phyloP scores from a whole-genome alignment of 92 coral and sea anemone species.

The Siderastrea radians region DNA sequence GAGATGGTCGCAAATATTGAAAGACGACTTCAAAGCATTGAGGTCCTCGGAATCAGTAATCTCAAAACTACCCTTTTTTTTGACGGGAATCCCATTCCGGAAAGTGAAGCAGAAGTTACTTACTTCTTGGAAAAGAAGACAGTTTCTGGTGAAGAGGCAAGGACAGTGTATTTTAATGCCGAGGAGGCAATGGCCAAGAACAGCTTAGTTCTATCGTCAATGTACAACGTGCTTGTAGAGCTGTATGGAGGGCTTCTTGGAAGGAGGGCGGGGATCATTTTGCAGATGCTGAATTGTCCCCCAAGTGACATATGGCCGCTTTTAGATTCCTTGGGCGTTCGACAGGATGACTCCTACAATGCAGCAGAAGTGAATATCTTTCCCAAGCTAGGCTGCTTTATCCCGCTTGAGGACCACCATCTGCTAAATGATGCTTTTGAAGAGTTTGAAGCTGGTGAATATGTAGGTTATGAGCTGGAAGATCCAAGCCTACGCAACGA shows the following conservation, averaged over 20 bases:
- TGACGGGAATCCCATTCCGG: constrained; percentile 37
- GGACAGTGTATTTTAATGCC: constrained; percentile 63
- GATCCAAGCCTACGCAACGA: constrained; percentile 77
- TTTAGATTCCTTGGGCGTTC: constrained; percentile 54
- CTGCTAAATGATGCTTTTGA: constrained; percentile 66
- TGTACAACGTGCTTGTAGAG: background rate
- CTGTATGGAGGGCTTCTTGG: constrained; percentile 40
- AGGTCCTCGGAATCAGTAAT: constrained; percentile 9
- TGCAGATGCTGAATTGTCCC: constrained; percentile 40
- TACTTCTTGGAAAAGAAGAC: constrained; percentile 50
- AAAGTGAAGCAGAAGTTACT: constrained; percentile 47
- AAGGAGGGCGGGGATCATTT: constrained; percentile 47
- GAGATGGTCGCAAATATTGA: constrained; percentile 14
- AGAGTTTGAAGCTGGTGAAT: constrained; percentile 78
- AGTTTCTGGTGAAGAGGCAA: constrained; percentile 29
- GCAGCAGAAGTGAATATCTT: background rate
- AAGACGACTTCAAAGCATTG: constrained; percentile 33
- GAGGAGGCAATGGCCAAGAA: background rate
- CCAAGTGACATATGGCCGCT: constrained; percentile 45
- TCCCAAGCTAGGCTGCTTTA: constrained; percentile 65
- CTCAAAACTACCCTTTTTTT: constrained; percentile 40
- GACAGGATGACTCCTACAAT: constrained; percentile 60
- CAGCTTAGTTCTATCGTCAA: background rate
- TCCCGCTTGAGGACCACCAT: constrained; percentile 77
- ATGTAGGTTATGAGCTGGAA: constrained; percentile 81